Conservation (phyloP, 1,140 invertebrate species). For the Trichomalopsis sarcophagae region DNA sequence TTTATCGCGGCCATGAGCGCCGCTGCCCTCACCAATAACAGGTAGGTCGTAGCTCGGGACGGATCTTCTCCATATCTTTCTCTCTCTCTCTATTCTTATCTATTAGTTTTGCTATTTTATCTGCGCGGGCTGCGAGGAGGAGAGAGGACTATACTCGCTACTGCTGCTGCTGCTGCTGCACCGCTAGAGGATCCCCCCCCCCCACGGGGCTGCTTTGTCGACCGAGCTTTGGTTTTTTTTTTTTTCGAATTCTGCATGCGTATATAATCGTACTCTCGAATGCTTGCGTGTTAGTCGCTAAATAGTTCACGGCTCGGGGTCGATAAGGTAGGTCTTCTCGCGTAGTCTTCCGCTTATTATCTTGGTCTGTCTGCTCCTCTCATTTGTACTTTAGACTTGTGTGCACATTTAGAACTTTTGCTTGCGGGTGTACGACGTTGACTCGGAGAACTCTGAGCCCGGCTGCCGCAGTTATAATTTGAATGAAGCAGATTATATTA, state of each 20-base stretch:
- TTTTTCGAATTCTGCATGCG: background rate
- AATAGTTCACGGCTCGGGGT: background rate
- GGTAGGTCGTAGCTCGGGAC: constrained; percentile 64
- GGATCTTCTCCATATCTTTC: background rate
- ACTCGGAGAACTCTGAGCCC: background rate
- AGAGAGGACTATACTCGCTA: background rate
- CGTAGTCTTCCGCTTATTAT: background rate
- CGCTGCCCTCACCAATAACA: constrained; percentile 70
- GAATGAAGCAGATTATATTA: background rate
- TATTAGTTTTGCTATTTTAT: background rate
- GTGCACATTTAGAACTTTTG: background rate
- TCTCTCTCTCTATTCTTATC: constrained; percentile 34
- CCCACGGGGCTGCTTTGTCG: constrained; percentile 4
- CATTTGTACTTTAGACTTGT: background rate
- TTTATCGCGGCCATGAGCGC: constrained; percentile 64
- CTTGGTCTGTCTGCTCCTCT: background rate
- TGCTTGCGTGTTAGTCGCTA: background rate
- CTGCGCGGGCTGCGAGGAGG: background rate
- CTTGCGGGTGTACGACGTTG: background rate
- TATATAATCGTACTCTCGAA: background rate
- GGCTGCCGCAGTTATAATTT: no score
- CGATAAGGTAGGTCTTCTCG: constrained; percentile 11
- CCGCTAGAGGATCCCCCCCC: background rate
- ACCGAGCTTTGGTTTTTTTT: background rate
- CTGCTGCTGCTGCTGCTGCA: background rate